phyloP scores from a whole-genome alignment of 2,797 vertebrate genomes.

The Simalia tracyae region DNA sequence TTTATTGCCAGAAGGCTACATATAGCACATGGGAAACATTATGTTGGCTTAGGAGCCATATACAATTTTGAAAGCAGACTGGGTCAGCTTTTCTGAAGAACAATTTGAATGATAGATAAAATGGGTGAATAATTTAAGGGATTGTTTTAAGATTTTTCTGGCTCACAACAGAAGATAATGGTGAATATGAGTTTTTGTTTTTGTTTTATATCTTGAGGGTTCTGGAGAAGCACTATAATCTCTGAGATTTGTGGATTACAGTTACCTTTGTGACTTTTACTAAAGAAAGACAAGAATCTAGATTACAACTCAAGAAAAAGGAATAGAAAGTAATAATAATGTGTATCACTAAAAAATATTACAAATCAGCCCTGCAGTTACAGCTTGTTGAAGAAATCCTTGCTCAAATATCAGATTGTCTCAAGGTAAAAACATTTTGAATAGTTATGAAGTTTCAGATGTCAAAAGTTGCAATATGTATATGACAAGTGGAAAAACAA shows the following conservation, averaged over 20 bases:
- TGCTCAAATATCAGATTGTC: constrained; percentile 11
- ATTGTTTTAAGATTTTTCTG: constrained; percentile 1
- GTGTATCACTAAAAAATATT: constrained; percentile 13
- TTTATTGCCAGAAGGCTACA: neutral
- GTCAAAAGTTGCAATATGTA: neutral
- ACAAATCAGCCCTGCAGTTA: constrained; percentile 18
- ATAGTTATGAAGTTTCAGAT: constrained; percentile 2
- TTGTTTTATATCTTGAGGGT: neutral
- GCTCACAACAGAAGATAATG: neutral
- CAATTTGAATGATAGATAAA: constrained; percentile 11
- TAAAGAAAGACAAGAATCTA: neutral
- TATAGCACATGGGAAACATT: neutral
- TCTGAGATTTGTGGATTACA: neutral
- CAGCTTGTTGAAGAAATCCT: constrained; percentile 19
- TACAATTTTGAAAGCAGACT: neutral
- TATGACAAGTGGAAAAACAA: constrained; percentile 1
- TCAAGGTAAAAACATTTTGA: neutral
- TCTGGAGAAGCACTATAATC: constrained; percentile 2
- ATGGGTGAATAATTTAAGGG: constrained; percentile 22
- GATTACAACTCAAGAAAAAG: constrained; percentile 12
- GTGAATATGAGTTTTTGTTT: neutral
- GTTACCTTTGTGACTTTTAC: neutral
- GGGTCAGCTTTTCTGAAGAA: neutral
- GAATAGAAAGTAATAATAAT: constrained; percentile 19
- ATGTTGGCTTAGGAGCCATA: neutral